Evolutionary conservation across 2,888 invertebrate species (phyloP).

Genomic region (Syritta pipiens): DNA sequence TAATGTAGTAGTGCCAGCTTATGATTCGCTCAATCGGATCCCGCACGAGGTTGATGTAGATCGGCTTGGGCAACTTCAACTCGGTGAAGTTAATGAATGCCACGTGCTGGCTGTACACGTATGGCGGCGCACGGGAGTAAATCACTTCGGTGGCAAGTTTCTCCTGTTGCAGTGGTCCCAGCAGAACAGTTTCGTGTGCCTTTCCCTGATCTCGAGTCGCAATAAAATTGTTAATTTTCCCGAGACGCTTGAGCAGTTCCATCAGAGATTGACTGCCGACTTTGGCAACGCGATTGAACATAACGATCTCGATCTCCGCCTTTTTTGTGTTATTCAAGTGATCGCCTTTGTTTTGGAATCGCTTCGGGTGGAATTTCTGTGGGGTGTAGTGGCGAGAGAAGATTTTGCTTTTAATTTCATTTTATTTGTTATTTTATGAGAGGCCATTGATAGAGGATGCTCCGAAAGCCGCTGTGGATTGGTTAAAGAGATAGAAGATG

Average conservation of each 20-base stretch:
- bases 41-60: constrained; percentile 93
- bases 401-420: not conserved
- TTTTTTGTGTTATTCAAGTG: constrained; percentile 75
- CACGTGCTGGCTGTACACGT: constrained; percentile 92
- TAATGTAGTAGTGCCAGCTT: constrained; percentile 94
- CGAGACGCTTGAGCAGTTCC: constrained; percentile 87
- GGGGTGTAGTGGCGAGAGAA: not conserved
- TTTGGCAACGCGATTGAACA: constrained; percentile 95
- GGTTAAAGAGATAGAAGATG: no score
- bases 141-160: constrained; percentile 86
- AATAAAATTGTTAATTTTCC: constrained; percentile 74
- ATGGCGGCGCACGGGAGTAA: constrained; percentile 85
- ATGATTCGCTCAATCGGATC: constrained; percentile 94
- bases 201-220: constrained; percentile 87
- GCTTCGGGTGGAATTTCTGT: constrained; percentile 20
- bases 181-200: constrained; percentile 89
- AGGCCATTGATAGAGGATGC: not conserved
- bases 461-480: not conserved
- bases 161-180: constrained; percentile 87
- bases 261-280: constrained; percentile 94
- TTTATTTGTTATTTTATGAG: not conserved
- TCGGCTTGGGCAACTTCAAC: constrained; percentile 88
- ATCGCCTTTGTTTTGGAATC: not conserved
- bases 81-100: constrained; percentile 93
- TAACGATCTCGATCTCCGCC: constrained; percentile 83